Conservation (phyloP, 1,140 invertebrate genomes). For the Akabosia matsudoensis region DNA sequence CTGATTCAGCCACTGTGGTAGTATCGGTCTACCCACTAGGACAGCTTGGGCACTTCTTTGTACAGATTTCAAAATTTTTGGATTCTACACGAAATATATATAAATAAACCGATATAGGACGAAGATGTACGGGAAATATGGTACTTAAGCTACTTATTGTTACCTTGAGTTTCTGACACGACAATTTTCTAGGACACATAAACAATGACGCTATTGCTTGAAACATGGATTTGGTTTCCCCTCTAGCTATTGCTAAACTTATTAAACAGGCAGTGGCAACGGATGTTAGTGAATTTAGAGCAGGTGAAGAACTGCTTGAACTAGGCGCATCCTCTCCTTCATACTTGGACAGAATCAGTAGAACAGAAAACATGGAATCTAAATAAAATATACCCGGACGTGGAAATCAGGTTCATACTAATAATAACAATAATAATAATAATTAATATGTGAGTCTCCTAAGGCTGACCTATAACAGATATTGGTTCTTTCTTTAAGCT, state of each 20-base stretch:
- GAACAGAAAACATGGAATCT: constrained; percentile 73
- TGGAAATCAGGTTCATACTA: too few species aligned
- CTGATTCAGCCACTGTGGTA: constrained; percentile 82
- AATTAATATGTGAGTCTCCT: neutral
- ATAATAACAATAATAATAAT: constrained; percentile 2
- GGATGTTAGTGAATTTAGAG: constrained; percentile 61
- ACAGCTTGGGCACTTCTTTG: constrained; percentile 87
- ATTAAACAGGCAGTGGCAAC: constrained; percentile 86
- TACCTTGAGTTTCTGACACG: constrained; percentile 75
- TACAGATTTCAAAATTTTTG: constrained; percentile 75
- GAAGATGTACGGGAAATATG: neutral
- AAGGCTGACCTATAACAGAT: constrained; percentile 65
- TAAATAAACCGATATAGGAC: constrained; percentile 15
- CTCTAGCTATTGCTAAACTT: constrained; percentile 83
- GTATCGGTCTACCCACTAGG: constrained; percentile 73
- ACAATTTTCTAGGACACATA: constrained; percentile 75
- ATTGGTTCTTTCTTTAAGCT: constrained; percentile 70
- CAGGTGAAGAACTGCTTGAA: constrained; percentile 29
- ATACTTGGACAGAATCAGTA: constrained; percentile 71
- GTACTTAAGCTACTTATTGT: constrained; percentile 27
- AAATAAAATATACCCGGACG: constrained; percentile 48
- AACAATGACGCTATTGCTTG: constrained; percentile 79
- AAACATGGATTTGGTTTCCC: constrained; percentile 87
- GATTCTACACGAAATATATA: constrained; percentile 61
- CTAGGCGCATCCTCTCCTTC: constrained; percentile 54